Percentiles rank a stretch among this genome's conserved stretches.
Conservation (phyloP, 2,797 vertebrate genomes). For the Mycteria americana region DNA sequence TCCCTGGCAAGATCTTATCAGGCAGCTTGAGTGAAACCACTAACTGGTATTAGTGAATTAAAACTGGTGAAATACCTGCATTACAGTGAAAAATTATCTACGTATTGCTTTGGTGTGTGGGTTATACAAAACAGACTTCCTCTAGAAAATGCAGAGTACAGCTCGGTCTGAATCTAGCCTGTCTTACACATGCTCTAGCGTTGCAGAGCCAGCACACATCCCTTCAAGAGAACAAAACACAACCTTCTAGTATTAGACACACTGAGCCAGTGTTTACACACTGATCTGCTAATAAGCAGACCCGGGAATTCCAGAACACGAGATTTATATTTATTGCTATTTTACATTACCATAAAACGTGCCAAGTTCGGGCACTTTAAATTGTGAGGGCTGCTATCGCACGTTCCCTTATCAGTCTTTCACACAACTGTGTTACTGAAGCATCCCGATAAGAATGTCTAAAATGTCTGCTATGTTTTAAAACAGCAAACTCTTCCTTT, state of each 20-base stretch:
- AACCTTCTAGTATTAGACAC: conserved; percentile 22
- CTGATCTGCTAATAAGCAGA: conserved; percentile 47
- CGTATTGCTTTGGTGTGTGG: background rate
- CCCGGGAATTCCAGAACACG: conserved; percentile 13
- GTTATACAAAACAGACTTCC: background rate
- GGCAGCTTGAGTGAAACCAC: background rate
- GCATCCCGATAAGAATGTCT: conserved; percentile 49
- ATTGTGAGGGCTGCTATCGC: conserved; percentile 24
- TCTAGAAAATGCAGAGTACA: background rate
- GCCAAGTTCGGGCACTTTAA: conserved; percentile 54
- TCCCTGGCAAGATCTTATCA: background rate
- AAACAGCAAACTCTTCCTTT: conserved; percentile 47
- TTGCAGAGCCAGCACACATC: background rate
- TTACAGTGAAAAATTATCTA: background rate
- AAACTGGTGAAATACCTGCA: background rate
- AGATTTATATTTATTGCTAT: conserved; percentile 52
- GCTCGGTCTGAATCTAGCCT: background rate
- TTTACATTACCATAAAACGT: background rate
- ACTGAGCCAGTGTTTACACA: conserved; percentile 47
- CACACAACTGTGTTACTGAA: conserved; percentile 33
- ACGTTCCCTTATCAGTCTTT: conserved; percentile 50
- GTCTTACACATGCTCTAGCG: background rate
- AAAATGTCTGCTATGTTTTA: conserved; percentile 58
- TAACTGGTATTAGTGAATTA: background rate
- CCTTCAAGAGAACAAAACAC: background rate